These are phyloP conservation scores for Belonocnema kinseyi DNA, from an alignment of 1,140 invertebrate genomes.

Conservation along the genomic window DNA sequence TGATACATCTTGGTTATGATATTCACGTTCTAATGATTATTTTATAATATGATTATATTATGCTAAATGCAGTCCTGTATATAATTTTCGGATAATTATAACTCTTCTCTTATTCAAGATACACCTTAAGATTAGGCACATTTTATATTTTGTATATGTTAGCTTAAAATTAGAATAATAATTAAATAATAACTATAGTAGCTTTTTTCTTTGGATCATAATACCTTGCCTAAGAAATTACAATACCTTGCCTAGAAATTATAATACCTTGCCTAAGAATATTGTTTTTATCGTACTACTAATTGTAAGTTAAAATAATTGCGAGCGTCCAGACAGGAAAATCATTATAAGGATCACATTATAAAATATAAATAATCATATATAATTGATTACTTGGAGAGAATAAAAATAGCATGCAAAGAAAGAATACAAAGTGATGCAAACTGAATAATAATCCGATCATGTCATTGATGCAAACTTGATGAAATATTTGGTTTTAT, in stretches of 20 bases:
- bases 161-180: too few species aligned
- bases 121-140: too few species aligned
- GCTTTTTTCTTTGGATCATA: constrained; percentile 18
- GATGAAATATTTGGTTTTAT: constrained; percentile 13
- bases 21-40: too few species aligned
- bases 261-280: constrained; percentile 11
- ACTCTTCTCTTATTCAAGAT: not conserved
- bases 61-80: constrained; percentile 17
- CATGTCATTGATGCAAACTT: not conserved
- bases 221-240: constrained; percentile 23
- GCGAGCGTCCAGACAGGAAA: not conserved
- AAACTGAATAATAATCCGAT: not conserved
- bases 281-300: not conserved
- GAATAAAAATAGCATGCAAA: not conserved
- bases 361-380: not conserved
- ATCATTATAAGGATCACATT: not conserved
- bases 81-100: constrained; percentile 9
- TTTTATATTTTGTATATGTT: too few species aligned
- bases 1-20: too few species aligned
- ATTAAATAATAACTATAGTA: not conserved
- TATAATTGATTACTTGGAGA: constrained; percentile 4
- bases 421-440: constrained; percentile 1
- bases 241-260: not conserved
- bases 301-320: not conserved
- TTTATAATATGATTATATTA: not conserved